Evolutionary conservation across 2,113 vertebrate genomes (phyloP), one percentile per base, ranked within the genome.

Genomic region (Mastomys natalensis): DNA sequence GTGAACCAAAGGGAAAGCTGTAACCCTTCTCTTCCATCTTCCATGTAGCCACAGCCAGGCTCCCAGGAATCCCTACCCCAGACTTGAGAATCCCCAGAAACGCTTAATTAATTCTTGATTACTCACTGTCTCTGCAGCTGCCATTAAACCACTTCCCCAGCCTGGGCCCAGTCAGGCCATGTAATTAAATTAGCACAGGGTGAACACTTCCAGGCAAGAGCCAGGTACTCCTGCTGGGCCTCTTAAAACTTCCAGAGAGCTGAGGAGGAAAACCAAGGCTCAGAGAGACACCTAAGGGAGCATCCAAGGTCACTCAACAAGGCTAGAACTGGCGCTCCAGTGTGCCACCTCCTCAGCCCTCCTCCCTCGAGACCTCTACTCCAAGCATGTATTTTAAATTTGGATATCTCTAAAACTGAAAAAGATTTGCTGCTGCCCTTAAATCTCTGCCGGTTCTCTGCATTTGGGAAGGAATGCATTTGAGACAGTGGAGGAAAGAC

Each of bases 21-120:
- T 37, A 68, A 34, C 66, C 66, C 64, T 66, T 66, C 64, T 66
- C 62, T 66, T 26, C 7, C 6, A 13, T 60, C 45, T 13, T 3
- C 9, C 22, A 24, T 51, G 58, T 66, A 87, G 87, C n/a, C 91
- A 87, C 7, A 96, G 82, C 66, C 77, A 76, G n/a, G 73, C 89
- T 94, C 89, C 82, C 82, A 97, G 96, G 92, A 97, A 97, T 97
- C 95, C 92, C 94, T 89, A 78, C 86, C 68, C 92, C 70, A 97
- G 98, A 98, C 98, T 98, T 93, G 96, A 98, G 98, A 99, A 98
- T 98, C 98, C 98, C 97, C 98, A 98, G 98, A 98, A 99, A 99
- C 95, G 96, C 98, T 98, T 99, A 99, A 99, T 99, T 99, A 99
- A 99, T 99, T 99, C 98, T 99, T 99, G 98, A 99, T 99, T 99